Base-by-base conservation (phyloP, 1,140 invertebrate genomes). In the Atta texana region DNA sequence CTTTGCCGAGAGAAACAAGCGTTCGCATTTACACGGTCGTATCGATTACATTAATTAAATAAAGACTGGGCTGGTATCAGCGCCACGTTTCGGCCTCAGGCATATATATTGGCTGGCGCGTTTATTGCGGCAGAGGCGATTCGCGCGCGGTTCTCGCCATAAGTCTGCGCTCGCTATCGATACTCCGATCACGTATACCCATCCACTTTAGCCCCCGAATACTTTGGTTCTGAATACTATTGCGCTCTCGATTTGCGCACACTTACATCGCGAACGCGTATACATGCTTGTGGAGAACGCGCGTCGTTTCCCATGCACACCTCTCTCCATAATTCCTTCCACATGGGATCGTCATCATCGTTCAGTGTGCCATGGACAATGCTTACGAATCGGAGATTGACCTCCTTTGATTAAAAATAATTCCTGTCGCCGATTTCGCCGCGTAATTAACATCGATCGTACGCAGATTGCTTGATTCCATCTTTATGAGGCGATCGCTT, bases 1-100 rank as follows among this genome's bases (percentile, higher is more conserved):
- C 51, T 78, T 55, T 24, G 18, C 55, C 31, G 72, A 78, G 72
- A 84, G 71, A 53, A 55, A 66, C 71, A 59, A 24, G 88, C 77
- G 24, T 61, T 87, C 61, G 86, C 86, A 78, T 90, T 90, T 86
- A 90, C 89, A 90, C 87, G 82, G 53, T 28, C 51, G 51, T 91
- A 91, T 90, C 91, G 86, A 84, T 91, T 87, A 85, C 91, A 90
- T 91, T 91, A 91, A 91, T 91, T 91, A 91, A 91, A 91, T 88
- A 89, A 91, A 90, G 87, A 87, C 87, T 31, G 57, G 64, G 7
- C 59, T 21, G 80, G 86, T 88, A 90, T 90, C 81, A 63, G 89
- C 59, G 66, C 85, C 69, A 61, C 80, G 80, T 82, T 80, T 85
- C 88, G 59, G 66, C 81, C 31, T 14, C 34, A 61, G 74, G 49